phyloP scores from a whole-genome alignment of 2,113 vertebrate genomes.

The Rhabdornis inornatus region DNA sequence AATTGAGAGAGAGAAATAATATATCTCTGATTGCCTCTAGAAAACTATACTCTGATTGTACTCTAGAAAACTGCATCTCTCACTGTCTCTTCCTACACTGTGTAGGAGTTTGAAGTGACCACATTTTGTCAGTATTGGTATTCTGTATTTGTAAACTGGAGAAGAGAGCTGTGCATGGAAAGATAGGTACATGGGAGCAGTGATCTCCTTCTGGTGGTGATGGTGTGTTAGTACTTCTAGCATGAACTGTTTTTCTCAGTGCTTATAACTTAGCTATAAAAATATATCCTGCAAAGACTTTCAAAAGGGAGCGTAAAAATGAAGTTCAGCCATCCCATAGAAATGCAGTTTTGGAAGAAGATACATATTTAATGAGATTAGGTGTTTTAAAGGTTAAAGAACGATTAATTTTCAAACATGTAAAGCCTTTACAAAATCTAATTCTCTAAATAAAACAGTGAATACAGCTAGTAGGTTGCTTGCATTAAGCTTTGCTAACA shows the following conservation, averaged over 20 bases:
- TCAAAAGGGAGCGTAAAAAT: not conserved
- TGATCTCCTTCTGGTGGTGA: not conserved
- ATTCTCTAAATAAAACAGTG: not conserved
- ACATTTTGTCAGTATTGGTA: not conserved
- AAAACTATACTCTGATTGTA: not conserved
- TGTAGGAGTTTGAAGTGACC: not conserved
- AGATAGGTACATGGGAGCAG: not conserved
- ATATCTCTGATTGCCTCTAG: not conserved
- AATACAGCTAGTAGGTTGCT: not conserved
- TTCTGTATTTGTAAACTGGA: not conserved
- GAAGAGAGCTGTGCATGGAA: not conserved
- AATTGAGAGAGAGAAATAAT: not conserved
- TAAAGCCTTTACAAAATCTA: not conserved
- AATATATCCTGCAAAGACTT: not conserved
- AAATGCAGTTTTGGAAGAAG: not conserved
- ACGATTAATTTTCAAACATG: not conserved
- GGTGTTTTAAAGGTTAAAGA: not conserved
- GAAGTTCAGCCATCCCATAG: not conserved
- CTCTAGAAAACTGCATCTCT: rapidly evolving
- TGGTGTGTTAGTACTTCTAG: not conserved
- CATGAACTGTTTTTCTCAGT: not conserved
- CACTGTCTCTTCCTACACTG: not conserved
- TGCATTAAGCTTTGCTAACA: not conserved
- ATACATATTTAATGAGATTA: not conserved
- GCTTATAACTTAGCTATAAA: not conserved